Conservation (phyloP, 2,888 invertebrate genomes). For the Tinea pellionella region DNA sequence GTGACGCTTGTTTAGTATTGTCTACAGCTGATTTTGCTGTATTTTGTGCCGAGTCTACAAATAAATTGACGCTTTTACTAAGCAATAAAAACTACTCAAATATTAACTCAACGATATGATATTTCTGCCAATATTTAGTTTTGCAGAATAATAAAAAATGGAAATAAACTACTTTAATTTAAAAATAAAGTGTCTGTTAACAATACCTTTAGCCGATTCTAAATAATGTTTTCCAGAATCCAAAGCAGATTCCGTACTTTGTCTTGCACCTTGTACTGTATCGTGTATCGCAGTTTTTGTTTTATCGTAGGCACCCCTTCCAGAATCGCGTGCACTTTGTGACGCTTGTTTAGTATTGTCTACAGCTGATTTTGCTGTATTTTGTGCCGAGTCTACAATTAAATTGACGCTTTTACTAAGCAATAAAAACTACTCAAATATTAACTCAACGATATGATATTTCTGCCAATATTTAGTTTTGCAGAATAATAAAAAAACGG, state of each 20-base stretch:
- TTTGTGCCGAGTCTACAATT: conserved; percentile 21
- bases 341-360: conserved; percentile 41
- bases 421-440: too few relatives aligned
- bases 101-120: too few relatives aligned
- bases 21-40: conserved; percentile 37
- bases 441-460: too few relatives aligned
- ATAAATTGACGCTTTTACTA: too few relatives aligned
- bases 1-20: conserved; percentile 33
- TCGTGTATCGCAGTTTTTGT: conserved; percentile 31
- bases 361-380: conserved; percentile 33
- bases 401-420: not conserved
- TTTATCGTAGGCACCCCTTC: conserved; percentile 27
- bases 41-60: conserved; percentile 19
- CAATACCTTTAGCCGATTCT: conserved; percentile 35
- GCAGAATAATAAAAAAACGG: too few relatives aligned
- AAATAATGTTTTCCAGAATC: conserved; percentile 28
- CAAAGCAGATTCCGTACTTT: conserved; percentile 25
- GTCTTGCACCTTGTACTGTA: conserved; percentile 32
- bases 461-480: too few relatives aligned
- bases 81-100: too few relatives aligned
- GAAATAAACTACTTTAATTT: too few relatives aligned
- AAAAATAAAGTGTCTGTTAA: too few relatives aligned
- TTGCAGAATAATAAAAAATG: too few relatives aligned
- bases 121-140: too few relatives aligned
- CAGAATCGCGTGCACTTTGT: conserved; percentile 34